These are phyloP conservation scores for Microctonus hyperodae DNA, from an alignment of 2,888 invertebrate species.

Conservation along the genomic window DNA sequence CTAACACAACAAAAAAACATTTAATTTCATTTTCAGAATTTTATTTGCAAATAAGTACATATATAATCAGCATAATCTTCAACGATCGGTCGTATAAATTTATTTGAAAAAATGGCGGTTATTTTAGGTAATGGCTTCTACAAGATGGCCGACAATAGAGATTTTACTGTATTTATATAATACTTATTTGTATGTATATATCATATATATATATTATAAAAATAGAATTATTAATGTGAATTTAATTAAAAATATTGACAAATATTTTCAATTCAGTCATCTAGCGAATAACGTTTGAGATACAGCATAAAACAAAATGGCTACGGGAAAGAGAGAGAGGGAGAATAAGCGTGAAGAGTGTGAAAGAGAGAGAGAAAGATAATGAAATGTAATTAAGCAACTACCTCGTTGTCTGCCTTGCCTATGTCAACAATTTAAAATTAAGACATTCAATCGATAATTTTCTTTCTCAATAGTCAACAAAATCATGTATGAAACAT, in stretches of 20 bases:
- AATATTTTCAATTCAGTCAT: background rate
- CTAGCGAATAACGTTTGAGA: slow-evolving; percentile 1
- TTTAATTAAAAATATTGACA: background rate
- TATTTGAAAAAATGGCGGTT: too few relatives aligned
- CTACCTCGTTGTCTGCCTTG: slow-evolving; percentile 1
- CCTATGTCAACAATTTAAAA: background rate
- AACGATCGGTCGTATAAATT: too few relatives aligned
- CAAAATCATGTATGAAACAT: background rate
- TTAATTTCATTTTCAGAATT: slow-evolving; percentile 14
- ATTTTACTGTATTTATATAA: too few relatives aligned
- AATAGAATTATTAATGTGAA: background rate
- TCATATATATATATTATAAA: too few relatives aligned
- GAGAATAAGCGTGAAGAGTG: background rate
- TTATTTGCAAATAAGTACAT: slow-evolving; percentile 11
- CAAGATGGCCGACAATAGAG: too few relatives aligned
- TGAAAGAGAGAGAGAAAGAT: background rate
- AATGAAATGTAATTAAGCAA: background rate
- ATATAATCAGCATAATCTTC: too few relatives aligned
- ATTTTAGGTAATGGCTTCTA: too few relatives aligned
- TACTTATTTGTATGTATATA: too few relatives aligned
- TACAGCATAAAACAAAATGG: background rate
- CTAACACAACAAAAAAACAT: background rate
- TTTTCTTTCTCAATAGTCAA: background rate
- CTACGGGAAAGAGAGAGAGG: slow-evolving; percentile 17
- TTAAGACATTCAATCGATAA: background rate